These are phyloP conservation scores for Vireo altiloquus DNA, from an alignment of 2,113 vertebrate species.

Conservation along the genomic window DNA sequence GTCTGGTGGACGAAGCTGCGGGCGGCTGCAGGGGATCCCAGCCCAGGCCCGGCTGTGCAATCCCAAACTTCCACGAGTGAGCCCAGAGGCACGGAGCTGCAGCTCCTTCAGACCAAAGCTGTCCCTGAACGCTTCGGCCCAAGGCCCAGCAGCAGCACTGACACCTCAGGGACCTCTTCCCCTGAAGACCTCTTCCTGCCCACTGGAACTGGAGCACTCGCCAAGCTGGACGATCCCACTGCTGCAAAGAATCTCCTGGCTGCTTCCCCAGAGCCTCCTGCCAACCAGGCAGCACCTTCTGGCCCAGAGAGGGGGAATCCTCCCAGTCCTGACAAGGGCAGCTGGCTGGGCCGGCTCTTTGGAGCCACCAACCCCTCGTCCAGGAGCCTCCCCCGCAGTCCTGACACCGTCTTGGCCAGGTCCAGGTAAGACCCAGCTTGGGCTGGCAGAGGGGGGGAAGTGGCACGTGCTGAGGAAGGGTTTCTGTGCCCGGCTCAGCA, in stretches of 20 bases:
- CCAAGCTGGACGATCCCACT: too few species aligned
- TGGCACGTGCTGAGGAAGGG: fast-evolving
- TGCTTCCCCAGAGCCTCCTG: background rate
- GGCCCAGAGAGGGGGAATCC: fast-evolving
- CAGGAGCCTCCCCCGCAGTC: background rate
- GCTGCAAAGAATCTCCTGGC: background rate
- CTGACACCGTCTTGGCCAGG: background rate
- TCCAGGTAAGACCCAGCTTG: constrained; percentile 52
- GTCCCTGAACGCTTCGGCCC: fast-evolving
- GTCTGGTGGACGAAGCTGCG: constrained; percentile 54
- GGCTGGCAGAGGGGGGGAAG: background rate
- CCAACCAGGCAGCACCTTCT: background rate
- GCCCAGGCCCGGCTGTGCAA: background rate
- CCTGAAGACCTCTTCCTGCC: background rate
- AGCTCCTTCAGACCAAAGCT: background rate
- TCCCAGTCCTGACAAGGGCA: background rate
- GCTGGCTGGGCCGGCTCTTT: constrained; percentile 84
- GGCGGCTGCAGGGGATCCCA: background rate
- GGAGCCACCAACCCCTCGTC: constrained; percentile 66
- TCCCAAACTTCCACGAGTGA: fast-evolving
- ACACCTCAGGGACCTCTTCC: background rate
- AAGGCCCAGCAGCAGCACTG: background rate
- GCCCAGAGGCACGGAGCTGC: background rate
- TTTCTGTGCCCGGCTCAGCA: background rate
- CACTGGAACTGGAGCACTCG: background rate